A percentile compares a stretch with the other conserved stretches of the same genome.
Conservation (phyloP, 2,888 invertebrate species). For the Mongoloraphidia duomilia region DNA sequence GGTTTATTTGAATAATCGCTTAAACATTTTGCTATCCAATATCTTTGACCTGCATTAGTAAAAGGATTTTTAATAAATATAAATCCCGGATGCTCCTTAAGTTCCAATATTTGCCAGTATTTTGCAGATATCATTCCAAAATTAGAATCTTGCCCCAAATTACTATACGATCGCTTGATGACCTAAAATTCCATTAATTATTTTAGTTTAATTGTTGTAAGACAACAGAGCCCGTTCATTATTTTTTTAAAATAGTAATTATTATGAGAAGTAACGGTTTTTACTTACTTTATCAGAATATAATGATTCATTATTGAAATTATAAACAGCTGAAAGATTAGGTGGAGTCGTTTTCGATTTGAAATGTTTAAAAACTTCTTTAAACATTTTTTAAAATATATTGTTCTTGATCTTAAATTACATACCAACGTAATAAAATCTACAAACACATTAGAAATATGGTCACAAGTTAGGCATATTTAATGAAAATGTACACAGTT, state of each 20-base stretch:
- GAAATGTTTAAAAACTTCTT: slow-evolving; percentile 63
- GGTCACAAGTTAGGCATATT: too few species aligned
- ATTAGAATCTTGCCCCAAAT: slow-evolving; percentile 25
- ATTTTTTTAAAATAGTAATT: slow-evolving; percentile 4
- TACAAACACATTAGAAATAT: too few species aligned
- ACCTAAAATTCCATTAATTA: not conserved
- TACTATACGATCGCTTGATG: not conserved
- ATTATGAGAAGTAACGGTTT: slow-evolving; percentile 9
- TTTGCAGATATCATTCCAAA: slow-evolving; percentile 32
- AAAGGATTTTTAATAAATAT: slow-evolving; percentile 76
- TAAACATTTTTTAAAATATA: slow-evolving; percentile 36
- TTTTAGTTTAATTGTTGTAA: not conserved
- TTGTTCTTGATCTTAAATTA: too few species aligned
- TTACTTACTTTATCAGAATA: slow-evolving; percentile 5
- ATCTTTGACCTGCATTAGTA: slow-evolving; percentile 56
- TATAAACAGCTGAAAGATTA: slow-evolving; percentile 45
- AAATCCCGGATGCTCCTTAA: slow-evolving; percentile 51
- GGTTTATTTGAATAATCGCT: slow-evolving; percentile 62
- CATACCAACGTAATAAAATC: too few species aligned
- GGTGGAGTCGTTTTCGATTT: slow-evolving; percentile 54
- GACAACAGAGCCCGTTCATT: not conserved
- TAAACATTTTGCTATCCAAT: slow-evolving; percentile 70
- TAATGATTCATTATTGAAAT: slow-evolving; percentile 27
- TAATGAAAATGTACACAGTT: too few species aligned
- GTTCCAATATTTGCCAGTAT: slow-evolving; percentile 48